Evolutionary conservation across 2,888 invertebrate genomes (phyloP).

Genomic region (Drosophila dives): DNA sequence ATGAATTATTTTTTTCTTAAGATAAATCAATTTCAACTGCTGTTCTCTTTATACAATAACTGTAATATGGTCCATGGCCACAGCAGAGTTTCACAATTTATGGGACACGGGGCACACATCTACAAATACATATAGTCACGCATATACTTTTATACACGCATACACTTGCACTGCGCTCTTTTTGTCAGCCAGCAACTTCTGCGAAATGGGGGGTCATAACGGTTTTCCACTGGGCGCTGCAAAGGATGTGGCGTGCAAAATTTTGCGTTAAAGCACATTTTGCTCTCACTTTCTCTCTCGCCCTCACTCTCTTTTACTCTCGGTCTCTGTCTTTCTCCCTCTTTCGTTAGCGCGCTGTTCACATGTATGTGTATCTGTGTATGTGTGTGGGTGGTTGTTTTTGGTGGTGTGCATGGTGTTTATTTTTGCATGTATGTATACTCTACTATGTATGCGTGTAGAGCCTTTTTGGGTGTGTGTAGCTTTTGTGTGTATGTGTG

Average conservation of each 20-base stretch:
- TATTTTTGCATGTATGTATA: slow-evolving; percentile 53
- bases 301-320: slow-evolving; percentile 11
- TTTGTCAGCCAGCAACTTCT: slow-evolving; percentile 60
- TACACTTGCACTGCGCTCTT: slow-evolving; percentile 66
- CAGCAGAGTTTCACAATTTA: slow-evolving; percentile 73
- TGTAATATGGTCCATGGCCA: slow-evolving; percentile 78
- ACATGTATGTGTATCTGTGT: slow-evolving; percentile 33
- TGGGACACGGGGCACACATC: slow-evolving; percentile 68
- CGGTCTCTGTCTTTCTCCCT: slow-evolving; percentile 4
- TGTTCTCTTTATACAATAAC: slow-evolving; percentile 63
- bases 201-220: slow-evolving; percentile 56
- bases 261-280: slow-evolving; percentile 56
- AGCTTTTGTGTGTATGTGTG: slow-evolving; percentile 31
- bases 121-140: slow-evolving; percentile 20
- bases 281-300: slow-evolving; percentile 29
- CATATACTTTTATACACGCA: slow-evolving; percentile 33
- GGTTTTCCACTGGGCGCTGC: slow-evolving; percentile 53
- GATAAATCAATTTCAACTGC: slow-evolving; percentile 67
- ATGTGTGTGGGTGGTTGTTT: slow-evolving; percentile 44
- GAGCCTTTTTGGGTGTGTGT: slow-evolving; percentile 48
- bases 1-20: slow-evolving; percentile 38
- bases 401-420: slow-evolving; percentile 54
- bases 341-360: slow-evolving; percentile 18
- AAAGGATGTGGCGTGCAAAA: slow-evolving; percentile 76
- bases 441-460: slow-evolving; percentile 36